A percentile compares a stretch with the other conserved stretches of the same genome.
phyloP scores from a whole-genome alignment of 2,797 vertebrate species.

The Hyperoplus immaculatus region DNA sequence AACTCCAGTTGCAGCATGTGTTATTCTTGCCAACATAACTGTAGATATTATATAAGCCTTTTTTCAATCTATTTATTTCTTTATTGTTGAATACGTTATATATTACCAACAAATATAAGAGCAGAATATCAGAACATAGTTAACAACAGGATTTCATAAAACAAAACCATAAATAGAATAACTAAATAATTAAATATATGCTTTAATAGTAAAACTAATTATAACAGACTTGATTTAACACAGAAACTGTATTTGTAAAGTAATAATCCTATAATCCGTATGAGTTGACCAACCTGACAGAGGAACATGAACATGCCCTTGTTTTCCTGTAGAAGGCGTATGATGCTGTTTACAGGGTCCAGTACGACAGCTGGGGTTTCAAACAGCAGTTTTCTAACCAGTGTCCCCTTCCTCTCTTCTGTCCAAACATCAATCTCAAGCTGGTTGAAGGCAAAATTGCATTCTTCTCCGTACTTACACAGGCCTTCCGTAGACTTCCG shows the following conservation, averaged over 20 bases:
- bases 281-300: conserved; percentile 74
- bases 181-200: not conserved
- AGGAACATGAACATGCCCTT: conserved; percentile 82
- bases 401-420: conserved; percentile 91
- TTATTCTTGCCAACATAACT: too few species aligned
- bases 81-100: not conserved
- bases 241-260: not conserved
- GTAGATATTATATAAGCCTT: too few species aligned
- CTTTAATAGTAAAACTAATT: not conserved
- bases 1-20: too few species aligned
- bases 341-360: conserved; percentile 64
- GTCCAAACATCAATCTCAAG: conserved; percentile 98
- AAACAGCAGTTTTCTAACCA: conserved; percentile 92
- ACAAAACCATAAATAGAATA: not conserved
- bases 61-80: not conserved
- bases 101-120: not conserved
- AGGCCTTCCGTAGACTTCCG: conserved; percentile 78
- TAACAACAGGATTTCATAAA: not conserved
- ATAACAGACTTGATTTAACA: not conserved
- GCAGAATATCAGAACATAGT: not conserved
- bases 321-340: conserved; percentile 73
- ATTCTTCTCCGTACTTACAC: conserved; percentile 94
- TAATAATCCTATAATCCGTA: too few species aligned
- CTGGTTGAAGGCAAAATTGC: conserved; percentile 97
- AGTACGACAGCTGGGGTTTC: conserved; percentile 62